Evolutionary conservation across 1,140 invertebrate genomes (phyloP).

Genomic region (Saccostrea echinata): DNA sequence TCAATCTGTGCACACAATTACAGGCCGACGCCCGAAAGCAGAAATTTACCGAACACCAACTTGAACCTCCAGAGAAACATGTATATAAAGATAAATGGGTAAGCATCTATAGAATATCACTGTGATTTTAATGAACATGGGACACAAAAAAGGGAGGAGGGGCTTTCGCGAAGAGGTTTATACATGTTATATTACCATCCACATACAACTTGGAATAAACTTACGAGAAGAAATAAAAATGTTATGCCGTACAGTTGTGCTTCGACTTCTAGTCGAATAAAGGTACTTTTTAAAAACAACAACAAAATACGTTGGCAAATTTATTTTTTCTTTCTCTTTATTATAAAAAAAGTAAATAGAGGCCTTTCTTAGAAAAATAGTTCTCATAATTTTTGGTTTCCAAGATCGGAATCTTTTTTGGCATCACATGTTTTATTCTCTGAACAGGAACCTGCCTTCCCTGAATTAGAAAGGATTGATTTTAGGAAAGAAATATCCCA

Average conservation of each 20-base stretch:
- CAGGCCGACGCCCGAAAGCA: conserved; percentile 49
- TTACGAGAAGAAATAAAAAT: too few relatives aligned
- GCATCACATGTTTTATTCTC: background rate
- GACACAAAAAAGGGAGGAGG: background rate
- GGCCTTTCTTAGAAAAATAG: too few relatives aligned
- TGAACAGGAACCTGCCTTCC: conserved; percentile 18
- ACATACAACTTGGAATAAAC: background rate
- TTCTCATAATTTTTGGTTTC: too few relatives aligned
- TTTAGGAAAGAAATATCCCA: conserved; percentile 29
- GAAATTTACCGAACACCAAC: conserved; percentile 53
- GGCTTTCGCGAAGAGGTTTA: too few relatives aligned
- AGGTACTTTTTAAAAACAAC: background rate
- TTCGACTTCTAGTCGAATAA: background rate
- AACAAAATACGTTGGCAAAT: background rate
- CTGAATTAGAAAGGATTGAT: conserved; percentile 37
- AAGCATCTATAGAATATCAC: background rate
- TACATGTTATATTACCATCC: background rate
- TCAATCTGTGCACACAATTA: conserved; percentile 3
- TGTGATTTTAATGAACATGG: background rate
- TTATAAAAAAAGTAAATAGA: too few relatives aligned
- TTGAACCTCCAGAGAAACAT: background rate
- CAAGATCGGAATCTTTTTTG: background rate
- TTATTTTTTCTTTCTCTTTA: background rate
- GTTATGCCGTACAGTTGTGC: background rate
- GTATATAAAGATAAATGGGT: conserved; percentile 50